Evolutionary conservation across 1,140 invertebrate genomes (phyloP).

Genomic region (Zaprionus africanus): DNA sequence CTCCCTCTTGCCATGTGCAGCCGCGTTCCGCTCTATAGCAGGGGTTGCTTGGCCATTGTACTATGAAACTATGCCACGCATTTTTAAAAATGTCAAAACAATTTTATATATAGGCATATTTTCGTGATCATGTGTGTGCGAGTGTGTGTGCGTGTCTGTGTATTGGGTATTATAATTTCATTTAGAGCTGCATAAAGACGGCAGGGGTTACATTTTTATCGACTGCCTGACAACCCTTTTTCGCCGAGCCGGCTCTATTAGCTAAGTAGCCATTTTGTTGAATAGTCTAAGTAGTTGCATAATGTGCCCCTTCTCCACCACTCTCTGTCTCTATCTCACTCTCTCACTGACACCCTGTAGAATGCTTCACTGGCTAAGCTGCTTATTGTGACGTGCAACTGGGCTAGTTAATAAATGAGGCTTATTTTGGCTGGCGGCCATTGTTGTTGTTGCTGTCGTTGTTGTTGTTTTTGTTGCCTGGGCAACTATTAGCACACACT

Average conservation of each 20-base stretch:
- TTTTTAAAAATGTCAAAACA: conserved; percentile 81
- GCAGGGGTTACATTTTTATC: conserved; percentile 66
- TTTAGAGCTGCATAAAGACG: conserved; percentile 58
- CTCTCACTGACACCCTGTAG: conserved; percentile 36
- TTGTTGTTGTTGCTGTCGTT: conserved; percentile 47
- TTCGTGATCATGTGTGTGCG: conserved; percentile 28
- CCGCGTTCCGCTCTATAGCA: conserved; percentile 60
- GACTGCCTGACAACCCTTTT: conserved; percentile 54
- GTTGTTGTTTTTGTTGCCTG: conserved; percentile 28
- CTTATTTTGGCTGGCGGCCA: conserved; percentile 57
- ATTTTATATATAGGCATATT: conserved; percentile 52
- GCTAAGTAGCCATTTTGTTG: conserved; percentile 80
- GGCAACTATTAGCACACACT: conserved; percentile 60
- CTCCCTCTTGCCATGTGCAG: conserved; percentile 38
- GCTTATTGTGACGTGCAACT: conserved; percentile 64
- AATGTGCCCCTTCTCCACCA: conserved; percentile 37
- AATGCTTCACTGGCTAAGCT: conserved; percentile 67
- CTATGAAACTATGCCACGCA: conserved; percentile 52
- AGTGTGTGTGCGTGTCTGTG: conserved; percentile 32
- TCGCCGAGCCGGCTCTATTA: conserved; percentile 65
- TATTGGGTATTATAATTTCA: conserved; percentile 74
- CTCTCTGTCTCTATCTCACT: conserved; percentile 8
- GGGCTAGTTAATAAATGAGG: conserved; percentile 78
- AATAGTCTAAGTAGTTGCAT: conserved; percentile 63
- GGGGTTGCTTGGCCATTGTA: conserved; percentile 57